Evolutionary conservation across 2,888 invertebrate genomes (phyloP).

Genomic region (Epicampocera succincta): DNA sequence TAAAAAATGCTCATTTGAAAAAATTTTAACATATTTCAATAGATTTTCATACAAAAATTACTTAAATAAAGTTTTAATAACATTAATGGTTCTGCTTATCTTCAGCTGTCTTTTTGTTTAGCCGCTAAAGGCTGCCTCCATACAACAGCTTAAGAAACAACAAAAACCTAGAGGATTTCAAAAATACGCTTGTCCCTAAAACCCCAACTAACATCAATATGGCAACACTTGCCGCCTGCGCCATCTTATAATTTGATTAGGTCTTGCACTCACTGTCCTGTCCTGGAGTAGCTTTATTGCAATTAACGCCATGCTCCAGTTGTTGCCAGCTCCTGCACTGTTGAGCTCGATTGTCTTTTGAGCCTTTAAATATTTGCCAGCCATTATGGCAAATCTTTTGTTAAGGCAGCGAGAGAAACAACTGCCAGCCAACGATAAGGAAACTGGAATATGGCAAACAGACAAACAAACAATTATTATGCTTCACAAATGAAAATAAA

Average conservation of each 20-base stretch:
- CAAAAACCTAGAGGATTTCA: no score
- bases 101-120: no score
- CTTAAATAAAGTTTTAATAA: no score
- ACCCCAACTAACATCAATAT: no score
- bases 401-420: not conserved
- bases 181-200: no score
- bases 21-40: no score
- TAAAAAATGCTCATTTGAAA: no score
- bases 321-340: slow-evolving; percentile 25
- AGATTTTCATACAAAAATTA: no score
- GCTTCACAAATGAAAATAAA: slow-evolving; percentile 24
- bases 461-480: slow-evolving; percentile 5
- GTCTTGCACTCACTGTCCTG: not conserved
- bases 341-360: slow-evolving; percentile 2
- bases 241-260: not conserved
- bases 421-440: not conserved
- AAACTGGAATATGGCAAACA: slow-evolving; percentile 12
- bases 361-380: slow-evolving; percentile 30
- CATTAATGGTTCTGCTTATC: no score
- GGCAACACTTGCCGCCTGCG: slow-evolving; percentile 11
- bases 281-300: slow-evolving; percentile 23
- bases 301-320: slow-evolving; percentile 46
- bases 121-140: no score
- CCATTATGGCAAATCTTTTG: slow-evolving; percentile 30
- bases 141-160: no score